Evolutionary conservation across 2,113 vertebrate genomes (phyloP).

Genomic region (rabbit (Oryctolagus cuniculus)): DNA sequence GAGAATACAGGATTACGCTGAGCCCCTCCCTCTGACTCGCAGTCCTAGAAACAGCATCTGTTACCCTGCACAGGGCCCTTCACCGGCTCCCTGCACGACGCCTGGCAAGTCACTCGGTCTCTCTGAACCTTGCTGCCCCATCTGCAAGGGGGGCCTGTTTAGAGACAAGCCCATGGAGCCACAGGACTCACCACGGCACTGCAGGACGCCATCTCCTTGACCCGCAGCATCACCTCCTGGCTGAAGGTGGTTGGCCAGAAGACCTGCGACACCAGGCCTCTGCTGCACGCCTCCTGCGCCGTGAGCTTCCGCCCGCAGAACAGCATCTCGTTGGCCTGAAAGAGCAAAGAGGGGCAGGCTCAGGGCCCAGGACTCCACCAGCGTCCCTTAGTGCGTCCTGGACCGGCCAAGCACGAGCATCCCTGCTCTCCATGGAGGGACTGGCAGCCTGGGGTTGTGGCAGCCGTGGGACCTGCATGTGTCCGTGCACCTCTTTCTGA

Average conservation of each 20-base stretch:
- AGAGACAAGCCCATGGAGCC: neutral
- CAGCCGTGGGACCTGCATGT: neutral
- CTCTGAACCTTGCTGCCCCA: neutral
- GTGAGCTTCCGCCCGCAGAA: constrained; percentile 98
- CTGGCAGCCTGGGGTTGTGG: accelerated
- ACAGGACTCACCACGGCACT: constrained; percentile 93
- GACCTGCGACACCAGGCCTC: constrained; percentile 97
- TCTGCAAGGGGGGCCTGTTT: neutral
- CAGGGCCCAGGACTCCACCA: neutral
- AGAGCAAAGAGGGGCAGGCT: constrained; percentile 71
- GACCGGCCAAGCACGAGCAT: accelerated
- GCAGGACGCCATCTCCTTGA: constrained; percentile 98
- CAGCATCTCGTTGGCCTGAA: constrained; percentile 98
- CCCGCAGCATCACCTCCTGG: constrained; percentile 98
- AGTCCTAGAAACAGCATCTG: accelerated
- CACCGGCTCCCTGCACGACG: neutral
- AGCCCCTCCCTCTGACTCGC: neutral
- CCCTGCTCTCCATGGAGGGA: neutral
- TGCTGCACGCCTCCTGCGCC: constrained; percentile 97
- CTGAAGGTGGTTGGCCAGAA: constrained; percentile 99
- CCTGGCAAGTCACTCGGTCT: accelerated
- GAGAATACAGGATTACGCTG: accelerated
- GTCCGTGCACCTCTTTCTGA: neutral
- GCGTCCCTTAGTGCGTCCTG: accelerated
- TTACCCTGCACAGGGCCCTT: neutral